Base-by-base conservation (phyloP, 2,113 vertebrate genomes). In the Recurvirostra avosetta region DNA sequence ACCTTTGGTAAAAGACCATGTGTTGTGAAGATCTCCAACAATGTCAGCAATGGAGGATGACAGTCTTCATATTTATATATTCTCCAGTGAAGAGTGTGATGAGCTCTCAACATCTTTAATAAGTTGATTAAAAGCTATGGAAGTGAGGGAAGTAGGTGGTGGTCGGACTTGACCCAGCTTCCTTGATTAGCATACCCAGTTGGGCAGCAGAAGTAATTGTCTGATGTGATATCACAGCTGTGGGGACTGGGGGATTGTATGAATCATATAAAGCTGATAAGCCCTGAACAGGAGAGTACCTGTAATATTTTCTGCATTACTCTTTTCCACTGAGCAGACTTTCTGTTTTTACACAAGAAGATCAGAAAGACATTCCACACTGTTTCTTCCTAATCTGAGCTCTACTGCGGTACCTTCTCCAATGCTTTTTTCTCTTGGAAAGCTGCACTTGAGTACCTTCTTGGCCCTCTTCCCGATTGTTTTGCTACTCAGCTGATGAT, bases 151-250 rank as follows among this genome's bases (percentile, higher is more conserved):
- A 74, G 50, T 47, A 90, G 81, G 75, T 94, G 62, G 8, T 34
- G 52, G 30, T 71, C 76, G 75, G 61, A 68, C 18, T 78, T 91
- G 72, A 94, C 75, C 67, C 25, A 62, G 55, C 86, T 80, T 89
- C 68, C 61, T 96, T 85, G 84, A 79, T 93, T 90, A 96, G 32
- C 25, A 34, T 68, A 77, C n/a, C 32, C 77, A 47, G 40, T 23
- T 86, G 92, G 71, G 80, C 90, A 93, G 87, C 63, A 88, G 71
- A 68, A 72, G n/a, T 88, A 93, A 94, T 88, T 77, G 49, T 92
- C 74, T 77, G 63, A 79, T 6, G 30, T 55, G 45, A 36, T 85
- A 68, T 63, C 80, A 71, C 67, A 92, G 75, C 91, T 92, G 72
- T 94, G 56, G 41, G 59, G 52, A 85, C 89, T 81, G 68, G 47